Evolutionary conservation across 2,113 vertebrate species (phyloP).

Genomic region (Diphyllodes magnificus): DNA sequence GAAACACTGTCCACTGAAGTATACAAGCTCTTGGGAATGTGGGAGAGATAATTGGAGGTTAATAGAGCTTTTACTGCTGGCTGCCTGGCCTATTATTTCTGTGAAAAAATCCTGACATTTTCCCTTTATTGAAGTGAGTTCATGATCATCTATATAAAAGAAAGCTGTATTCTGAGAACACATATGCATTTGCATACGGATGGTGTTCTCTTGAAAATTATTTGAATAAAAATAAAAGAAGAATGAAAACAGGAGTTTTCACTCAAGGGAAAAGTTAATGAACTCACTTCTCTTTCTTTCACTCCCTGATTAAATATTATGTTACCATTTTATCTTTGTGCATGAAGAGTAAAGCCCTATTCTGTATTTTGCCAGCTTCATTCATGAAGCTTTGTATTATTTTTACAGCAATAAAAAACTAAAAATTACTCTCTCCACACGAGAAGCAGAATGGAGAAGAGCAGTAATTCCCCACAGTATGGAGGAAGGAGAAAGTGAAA

Average conservation of each 20-base stretch:
- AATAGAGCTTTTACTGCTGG: constrained; percentile 37
- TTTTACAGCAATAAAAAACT: constrained; percentile 45
- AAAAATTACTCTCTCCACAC: constrained; percentile 31
- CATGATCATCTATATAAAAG: constrained; percentile 44
- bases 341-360: constrained; percentile 47
- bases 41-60: constrained; percentile 16
- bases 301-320: constrained; percentile 65
- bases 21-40: background rate
- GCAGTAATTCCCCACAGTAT: constrained; percentile 14
- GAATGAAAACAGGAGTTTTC: constrained; percentile 61
- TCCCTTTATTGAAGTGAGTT: constrained; percentile 31
- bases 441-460: constrained; percentile 29
- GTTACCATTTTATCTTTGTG: constrained; percentile 59
- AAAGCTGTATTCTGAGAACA: constrained; percentile 47
- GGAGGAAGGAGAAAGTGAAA: constrained; percentile 26
- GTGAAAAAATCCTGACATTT: constrained; percentile 27
- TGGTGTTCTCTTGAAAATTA: constrained; percentile 49
- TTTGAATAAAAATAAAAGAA: constrained; percentile 68
- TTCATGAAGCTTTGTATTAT: constrained; percentile 63
- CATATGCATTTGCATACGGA: constrained; percentile 43
- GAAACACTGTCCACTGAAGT: background rate
- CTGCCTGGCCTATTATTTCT: constrained; percentile 15
- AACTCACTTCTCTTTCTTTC: constrained; percentile 63
- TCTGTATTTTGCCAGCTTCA: constrained; percentile 60
- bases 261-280: constrained; percentile 66